phyloP scores from a whole-genome alignment of 2,113 vertebrate genomes.

The Carassius gibelio region DNA sequence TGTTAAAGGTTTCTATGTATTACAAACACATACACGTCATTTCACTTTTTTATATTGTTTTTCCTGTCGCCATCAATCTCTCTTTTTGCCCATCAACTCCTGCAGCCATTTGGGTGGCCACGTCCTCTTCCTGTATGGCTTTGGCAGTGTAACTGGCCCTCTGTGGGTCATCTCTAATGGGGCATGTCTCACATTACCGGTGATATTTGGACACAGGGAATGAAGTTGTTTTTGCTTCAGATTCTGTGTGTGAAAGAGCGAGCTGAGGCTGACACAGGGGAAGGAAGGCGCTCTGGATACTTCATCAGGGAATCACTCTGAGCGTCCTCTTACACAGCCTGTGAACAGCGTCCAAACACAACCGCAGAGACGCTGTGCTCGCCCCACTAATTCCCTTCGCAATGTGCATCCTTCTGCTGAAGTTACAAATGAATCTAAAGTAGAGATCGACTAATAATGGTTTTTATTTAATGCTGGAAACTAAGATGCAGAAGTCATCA shows the following conservation, averaged over 20 bases:
- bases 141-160: constrained; percentile 34
- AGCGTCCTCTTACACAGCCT: constrained; percentile 29
- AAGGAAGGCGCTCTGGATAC: constrained; percentile 51
- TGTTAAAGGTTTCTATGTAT: not conserved
- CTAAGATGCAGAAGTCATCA: not conserved
- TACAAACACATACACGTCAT: constrained; percentile 6
- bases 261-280: constrained; percentile 31
- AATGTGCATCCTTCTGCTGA: not conserved
- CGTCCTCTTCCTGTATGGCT: not conserved
- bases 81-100: constrained; percentile 8
- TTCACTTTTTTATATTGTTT: constrained; percentile 34
- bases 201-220: constrained; percentile 48
- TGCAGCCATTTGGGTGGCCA: constrained; percentile 42
- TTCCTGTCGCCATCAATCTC: constrained; percentile 13
- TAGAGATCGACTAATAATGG: not conserved
- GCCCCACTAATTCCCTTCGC: not conserved
- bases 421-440: not conserved
- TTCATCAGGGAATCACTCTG: constrained; percentile 53
- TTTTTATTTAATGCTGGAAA: not conserved
- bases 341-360: constrained; percentile 34
- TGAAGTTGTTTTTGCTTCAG: constrained; percentile 39
- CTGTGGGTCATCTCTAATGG: constrained; percentile 21
- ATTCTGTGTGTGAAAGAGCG: constrained; percentile 15
- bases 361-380: constrained; percentile 8
- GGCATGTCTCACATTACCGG: constrained; percentile 46